phyloP scores from a whole-genome alignment of 2,113 vertebrate genomes.

The Mungos mungo region DNA sequence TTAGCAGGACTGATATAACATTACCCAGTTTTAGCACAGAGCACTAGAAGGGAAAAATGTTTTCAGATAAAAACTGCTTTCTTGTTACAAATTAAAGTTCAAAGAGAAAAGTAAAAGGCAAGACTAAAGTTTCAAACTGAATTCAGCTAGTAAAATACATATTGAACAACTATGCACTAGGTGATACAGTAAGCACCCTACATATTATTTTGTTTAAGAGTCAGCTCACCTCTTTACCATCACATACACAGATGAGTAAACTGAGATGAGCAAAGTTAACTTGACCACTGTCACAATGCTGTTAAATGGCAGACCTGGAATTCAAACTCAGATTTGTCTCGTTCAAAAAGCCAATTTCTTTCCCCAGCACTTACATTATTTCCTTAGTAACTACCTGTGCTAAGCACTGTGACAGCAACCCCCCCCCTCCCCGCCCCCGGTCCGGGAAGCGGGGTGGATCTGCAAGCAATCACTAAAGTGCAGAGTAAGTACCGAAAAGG shows the following conservation, averaged over 20 bases:
- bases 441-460: neutral
- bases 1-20: neutral
- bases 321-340: neutral
- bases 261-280: neutral
- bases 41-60: neutral
- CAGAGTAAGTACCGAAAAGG: neutral
- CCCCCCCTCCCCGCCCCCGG: neutral
- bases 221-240: neutral
- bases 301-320: neutral
- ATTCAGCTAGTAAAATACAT: neutral
- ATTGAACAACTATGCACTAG: neutral
- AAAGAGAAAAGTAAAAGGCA: neutral
- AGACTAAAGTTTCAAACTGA: neutral
- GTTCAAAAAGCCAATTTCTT: neutral
- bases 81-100: neutral
- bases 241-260: neutral
- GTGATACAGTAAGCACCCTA: neutral
- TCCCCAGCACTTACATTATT: neutral
- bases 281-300: neutral
- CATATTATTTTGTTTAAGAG: neutral
- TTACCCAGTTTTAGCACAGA: neutral
- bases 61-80: constrained; percentile 6
- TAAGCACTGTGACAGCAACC: neutral
- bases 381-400: neutral
- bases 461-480: neutral